These are phyloP conservation scores for Drosophila mimetica DNA, from an alignment of 2,888 invertebrate species.

Conservation along the genomic window DNA sequence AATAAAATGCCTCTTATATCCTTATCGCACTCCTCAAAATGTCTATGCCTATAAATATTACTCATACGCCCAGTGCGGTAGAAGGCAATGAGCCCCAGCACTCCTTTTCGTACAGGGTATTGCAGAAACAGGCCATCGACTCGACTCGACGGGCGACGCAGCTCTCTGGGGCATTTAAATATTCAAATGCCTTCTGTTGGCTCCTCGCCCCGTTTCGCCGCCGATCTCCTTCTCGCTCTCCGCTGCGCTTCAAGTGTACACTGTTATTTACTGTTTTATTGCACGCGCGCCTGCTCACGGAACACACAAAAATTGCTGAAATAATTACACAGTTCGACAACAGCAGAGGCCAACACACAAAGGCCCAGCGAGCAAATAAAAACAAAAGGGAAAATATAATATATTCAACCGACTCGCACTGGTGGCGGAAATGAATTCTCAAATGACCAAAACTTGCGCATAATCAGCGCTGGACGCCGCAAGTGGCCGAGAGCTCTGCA, in stretches of 20 bases:
- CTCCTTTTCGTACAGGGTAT: conserved; percentile 10
- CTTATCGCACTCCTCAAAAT: too few relatives aligned
- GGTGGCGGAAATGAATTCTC: conserved; percentile 61
- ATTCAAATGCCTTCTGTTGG: conserved; percentile 64
- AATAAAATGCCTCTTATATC: too few relatives aligned
- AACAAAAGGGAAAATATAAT: conserved; percentile 16
- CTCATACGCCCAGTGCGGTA: neutral
- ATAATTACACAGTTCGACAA: conserved; percentile 73
- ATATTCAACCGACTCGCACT: conserved; percentile 28
- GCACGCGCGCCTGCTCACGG: conserved; percentile 66
- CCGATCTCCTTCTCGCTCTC: conserved; percentile 11
- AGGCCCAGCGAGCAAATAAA: conserved; percentile 9
- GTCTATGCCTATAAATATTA: neutral
- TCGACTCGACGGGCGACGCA: conserved; percentile 24
- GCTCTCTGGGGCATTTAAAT: conserved; percentile 77
- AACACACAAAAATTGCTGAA: conserved; percentile 62
- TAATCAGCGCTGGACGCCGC: conserved; percentile 29
- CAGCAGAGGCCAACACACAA: conserved; percentile 20
- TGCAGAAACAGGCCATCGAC: conserved; percentile 39
- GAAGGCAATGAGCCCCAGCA: neutral
- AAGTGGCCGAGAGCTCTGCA: conserved; percentile 45
- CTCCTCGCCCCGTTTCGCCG: conserved; percentile 20
- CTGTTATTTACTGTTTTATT: conserved; percentile 77
- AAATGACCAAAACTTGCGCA: conserved; percentile 55
- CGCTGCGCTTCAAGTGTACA: conserved; percentile 76